Conservation (phyloP, 2,888 invertebrate species). For the Rotaria socialis region DNA sequence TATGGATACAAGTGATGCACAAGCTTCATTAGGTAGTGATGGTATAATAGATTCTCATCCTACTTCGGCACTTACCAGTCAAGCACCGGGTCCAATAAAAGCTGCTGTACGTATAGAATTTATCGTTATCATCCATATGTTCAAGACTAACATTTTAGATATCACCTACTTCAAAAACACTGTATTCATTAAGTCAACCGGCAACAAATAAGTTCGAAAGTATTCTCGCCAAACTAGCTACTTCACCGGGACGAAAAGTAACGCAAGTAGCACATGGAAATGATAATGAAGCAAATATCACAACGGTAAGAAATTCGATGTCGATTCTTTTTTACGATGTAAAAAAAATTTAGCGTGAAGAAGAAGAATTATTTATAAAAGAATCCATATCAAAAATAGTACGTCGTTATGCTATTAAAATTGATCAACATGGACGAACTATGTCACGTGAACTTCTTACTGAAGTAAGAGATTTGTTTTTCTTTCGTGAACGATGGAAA, state of each 20-base stretch:
- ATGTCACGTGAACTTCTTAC: not conserved
- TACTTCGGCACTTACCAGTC: not conserved
- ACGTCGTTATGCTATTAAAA: not conserved
- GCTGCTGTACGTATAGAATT: not conserved
- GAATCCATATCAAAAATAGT: not conserved
- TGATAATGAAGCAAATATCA: not conserved
- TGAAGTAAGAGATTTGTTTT: not conserved
- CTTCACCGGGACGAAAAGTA: no score
- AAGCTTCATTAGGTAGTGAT: not conserved
- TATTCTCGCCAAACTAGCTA: not conserved
- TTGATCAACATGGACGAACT: not conserved
- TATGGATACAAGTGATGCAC: not conserved
- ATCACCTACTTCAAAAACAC: not conserved
- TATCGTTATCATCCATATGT: no score
- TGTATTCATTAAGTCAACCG: conserved; percentile 21
- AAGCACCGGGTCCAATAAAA: not conserved
- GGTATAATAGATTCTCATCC: not conserved
- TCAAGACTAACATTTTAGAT: not conserved
- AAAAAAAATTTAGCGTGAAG: not conserved
- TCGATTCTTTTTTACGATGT: not conserved
- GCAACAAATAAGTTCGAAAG: not conserved
- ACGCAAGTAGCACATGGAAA: not conserved
- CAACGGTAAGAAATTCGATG: not conserved
- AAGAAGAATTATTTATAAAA: conserved; percentile 6
- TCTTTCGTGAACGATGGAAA: not conserved